Evolutionary conservation across 2,888 invertebrate species (phyloP).

Genomic region (Branchipolynoe longqiensis): DNA sequence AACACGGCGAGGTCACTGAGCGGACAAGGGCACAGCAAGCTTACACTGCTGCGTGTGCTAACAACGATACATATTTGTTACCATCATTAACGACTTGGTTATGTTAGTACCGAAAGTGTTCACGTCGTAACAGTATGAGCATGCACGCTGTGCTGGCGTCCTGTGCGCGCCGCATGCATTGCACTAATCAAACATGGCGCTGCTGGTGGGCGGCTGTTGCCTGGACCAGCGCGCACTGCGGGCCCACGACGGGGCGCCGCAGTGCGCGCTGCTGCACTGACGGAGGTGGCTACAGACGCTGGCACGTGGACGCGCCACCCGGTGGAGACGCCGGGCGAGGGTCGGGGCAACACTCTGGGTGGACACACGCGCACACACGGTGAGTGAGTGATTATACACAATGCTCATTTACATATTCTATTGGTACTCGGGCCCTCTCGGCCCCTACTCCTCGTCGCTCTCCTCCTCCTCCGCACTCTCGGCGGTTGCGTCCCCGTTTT

Average conservation of each 20-base stretch:
- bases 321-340: not conserved
- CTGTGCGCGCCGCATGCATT: too few relatives aligned
- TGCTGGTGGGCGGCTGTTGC: slow-evolving; percentile 17
- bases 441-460: slow-evolving; percentile 40
- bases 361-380: slow-evolving; percentile 37
- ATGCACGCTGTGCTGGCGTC: too few relatives aligned
- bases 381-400: slow-evolving; percentile 15
- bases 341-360: slow-evolving; percentile 13
- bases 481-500: slow-evolving; percentile 17
- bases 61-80: too few relatives aligned
- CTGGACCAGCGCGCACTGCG: not conserved
- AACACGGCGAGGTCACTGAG: too few relatives aligned
- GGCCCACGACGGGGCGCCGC: not conserved
- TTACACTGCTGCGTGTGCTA: too few relatives aligned
- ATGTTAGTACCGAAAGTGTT: too few relatives aligned
- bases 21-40: too few relatives aligned
- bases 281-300: not conserved
- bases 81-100: too few relatives aligned
- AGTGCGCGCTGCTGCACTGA: not conserved
- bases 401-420: slow-evolving; percentile 25
- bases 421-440: not conserved
- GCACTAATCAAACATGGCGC: too few relatives aligned
- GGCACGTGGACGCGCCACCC: not conserved
- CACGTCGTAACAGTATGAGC: too few relatives aligned
- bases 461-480: slow-evolving; percentile 48